Evolutionary conservation across 2,888 invertebrate genomes (phyloP), one percentile per base, ranked within the genome.

Genomic region (Embidobia sp.): DNA sequence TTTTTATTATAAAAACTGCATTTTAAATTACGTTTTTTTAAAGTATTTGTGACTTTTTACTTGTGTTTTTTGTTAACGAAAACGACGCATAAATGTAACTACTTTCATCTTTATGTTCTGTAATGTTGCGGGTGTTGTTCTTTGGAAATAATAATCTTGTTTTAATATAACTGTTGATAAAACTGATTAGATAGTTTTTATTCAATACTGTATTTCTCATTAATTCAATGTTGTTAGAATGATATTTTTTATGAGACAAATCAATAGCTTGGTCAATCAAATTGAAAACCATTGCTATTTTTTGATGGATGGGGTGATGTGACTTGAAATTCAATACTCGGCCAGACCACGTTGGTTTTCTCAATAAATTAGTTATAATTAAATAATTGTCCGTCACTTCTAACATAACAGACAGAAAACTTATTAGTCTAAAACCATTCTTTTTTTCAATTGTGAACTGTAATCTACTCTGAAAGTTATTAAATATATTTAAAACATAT

Each of bases 391-490:
- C n/a, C n/a, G n/a, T 4, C 4, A 37, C 11, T 5, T 63, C 49
- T 15, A 66, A 53, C n/a, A n/a, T n/a, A n/a, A n/a, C n/a, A n/a
- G n/a, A n/a, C n/a, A n/a, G n/a, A 13, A 64, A 40, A 10, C 13
- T 31, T 7, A 70, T 61, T 4, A 8, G 18, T 6, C 51, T 51
- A 10, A 48, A 15, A 7, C 7, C 44, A 19, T 42, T 10, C 6
- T 44, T 55, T 4, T 15, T n/a, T 27, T 66, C 66, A 5, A 6
- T 16, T 1, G 48, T 48, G n/a, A 63, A 63, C 10, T 46, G 31
- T 5, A 59, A 10, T 22, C 33, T n/a, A n/a, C n/a, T n/a, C n/a
- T n/a, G n/a, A n/a, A n/a, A n/a, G n/a, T n/a, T n/a, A n/a, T n/a
- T n/a, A n/a, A n/a, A n/a, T n/a, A n/a, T n/a, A n/a, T n/a, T n/a